Evolutionary conservation across 2,113 vertebrate species (phyloP), one percentile per base, ranked within the genome.

Genomic region (Malurus alboscapulatus): DNA sequence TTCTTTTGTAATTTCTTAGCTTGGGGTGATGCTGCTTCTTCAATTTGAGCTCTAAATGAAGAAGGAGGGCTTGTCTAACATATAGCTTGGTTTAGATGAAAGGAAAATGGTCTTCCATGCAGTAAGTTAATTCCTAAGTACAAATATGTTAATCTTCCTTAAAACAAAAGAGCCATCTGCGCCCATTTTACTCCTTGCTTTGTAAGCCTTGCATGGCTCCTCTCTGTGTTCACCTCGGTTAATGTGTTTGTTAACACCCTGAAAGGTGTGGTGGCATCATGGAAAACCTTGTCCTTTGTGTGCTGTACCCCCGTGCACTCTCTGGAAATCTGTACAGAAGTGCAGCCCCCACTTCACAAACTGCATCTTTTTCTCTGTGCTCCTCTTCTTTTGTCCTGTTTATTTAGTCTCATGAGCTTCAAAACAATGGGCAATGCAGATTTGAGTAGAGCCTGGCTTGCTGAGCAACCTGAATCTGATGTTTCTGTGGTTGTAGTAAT

Each of bases 1-100:
- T 95, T 77, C 79, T 81, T 93, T 61, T 27, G 12, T 75, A 50
- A 93, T 90, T 93, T 92, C 69, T 59, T 80, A 59, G 32, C 36
- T 80, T 51, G 53, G 4, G 2, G 44, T 89, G 85, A 19, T 87
- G 30, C 75, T 42, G 30, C 40, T 51, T 30, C 59, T 92, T 63
- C 51, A 85, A 59, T 91, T 85, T 12, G 6, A 74, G 55, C 48
- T 84, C 47, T 57, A 45, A 90, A 57, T 71, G 59, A 88, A 79
- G 24, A 10, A 72, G 48, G 59, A 88, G 29, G 12, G 8, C 51
- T 53, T 88, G 36, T 67, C 69, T 78, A 65, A 72, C 44, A 45
- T 12, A 36, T 10, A 42, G 26, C 42, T 66, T 66, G 14, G n/a
- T 90, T 84, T 73, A 83, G n/a, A 53, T 88, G 44, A 93, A 74